phyloP scores from a whole-genome alignment of 2,113 vertebrate genomes.

The Platichthys flesus region DNA sequence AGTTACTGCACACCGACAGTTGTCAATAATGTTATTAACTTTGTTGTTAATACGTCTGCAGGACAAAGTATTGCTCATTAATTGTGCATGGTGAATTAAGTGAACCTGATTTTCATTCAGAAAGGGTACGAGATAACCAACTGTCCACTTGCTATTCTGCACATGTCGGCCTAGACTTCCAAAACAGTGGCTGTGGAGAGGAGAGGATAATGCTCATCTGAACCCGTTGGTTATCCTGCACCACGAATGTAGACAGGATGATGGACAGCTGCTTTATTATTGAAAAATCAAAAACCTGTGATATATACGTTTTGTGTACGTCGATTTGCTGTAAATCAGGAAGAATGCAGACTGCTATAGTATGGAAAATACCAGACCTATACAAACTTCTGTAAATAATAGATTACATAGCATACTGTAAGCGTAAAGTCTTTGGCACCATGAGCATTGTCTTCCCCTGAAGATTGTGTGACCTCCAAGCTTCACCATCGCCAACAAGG shows the following conservation, averaged over 20 bases:
- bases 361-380: conserved; percentile 24
- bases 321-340: conserved; percentile 6
- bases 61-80: conserved; percentile 20
- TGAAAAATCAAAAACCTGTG: background rate
- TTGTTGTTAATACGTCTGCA: conserved; percentile 4
- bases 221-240: background rate
- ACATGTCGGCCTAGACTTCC: conserved; percentile 22
- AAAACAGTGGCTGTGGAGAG: conserved; percentile 20
- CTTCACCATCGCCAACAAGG: conserved; percentile 52
- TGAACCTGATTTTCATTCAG: conserved; percentile 43
- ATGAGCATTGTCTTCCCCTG: conserved; percentile 46
- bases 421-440: conserved; percentile 45
- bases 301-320: background rate
- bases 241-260: background rate
- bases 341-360: background rate
- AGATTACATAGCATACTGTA: conserved; percentile 31
- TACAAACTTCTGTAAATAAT: conserved; percentile 46
- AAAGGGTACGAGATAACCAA: conserved; percentile 17
- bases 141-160: conserved; percentile 37
- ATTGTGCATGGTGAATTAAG: conserved; percentile 12
- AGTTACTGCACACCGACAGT: background rate
- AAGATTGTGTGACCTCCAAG: conserved; percentile 59
- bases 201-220: background rate
- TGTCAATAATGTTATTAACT: background rate
- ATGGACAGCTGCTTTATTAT: conserved; percentile 7